A percentile compares a stretch with the other conserved stretches of the same genome.
These are phyloP conservation scores for Cheilosia pagana DNA, from an alignment of 2,888 invertebrate genomes.

Conservation along the genomic window DNA sequence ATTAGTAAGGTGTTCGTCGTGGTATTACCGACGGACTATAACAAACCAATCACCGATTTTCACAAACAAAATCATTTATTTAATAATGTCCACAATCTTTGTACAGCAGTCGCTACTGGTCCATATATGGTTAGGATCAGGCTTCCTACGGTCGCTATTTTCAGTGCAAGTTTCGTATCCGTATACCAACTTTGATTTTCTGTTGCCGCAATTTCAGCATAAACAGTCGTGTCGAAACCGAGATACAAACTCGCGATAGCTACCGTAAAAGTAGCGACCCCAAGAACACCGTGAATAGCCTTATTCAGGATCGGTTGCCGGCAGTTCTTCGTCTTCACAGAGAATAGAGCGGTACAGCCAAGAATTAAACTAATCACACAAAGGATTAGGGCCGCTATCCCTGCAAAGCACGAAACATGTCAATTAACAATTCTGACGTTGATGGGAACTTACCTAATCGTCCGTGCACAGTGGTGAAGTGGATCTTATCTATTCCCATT, in stretches of 20 bases:
- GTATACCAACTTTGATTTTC: conserved; percentile 61
- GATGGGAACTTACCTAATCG: conserved; percentile 71
- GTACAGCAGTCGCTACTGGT: conserved; percentile 74
- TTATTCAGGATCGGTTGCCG: conserved; percentile 76
- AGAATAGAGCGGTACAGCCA: conserved; percentile 76
- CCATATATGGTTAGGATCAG: conserved; percentile 76
- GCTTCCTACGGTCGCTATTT: conserved; percentile 62
- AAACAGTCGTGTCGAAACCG: conserved; percentile 77
- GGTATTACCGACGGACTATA: too few relatives aligned
- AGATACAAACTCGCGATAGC: conserved; percentile 76
- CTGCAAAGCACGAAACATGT: conserved; percentile 61
- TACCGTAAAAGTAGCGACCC: conserved; percentile 74
- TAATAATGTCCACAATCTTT: conserved; percentile 71
- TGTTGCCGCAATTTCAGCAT: conserved; percentile 72
- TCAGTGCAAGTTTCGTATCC: conserved; percentile 70
- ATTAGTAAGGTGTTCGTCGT: too few relatives aligned
- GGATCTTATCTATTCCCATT: conserved; percentile 73
- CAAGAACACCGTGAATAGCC: conserved; percentile 75
- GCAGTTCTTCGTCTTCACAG: conserved; percentile 69
- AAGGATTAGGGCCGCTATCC: conserved; percentile 75
- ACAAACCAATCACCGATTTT: too few relatives aligned
- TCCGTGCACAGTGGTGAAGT: conserved; percentile 77
- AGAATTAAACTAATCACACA: conserved; percentile 73
- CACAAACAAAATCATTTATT: not conserved
- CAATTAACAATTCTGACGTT: not conserved